These are phyloP conservation scores for Eilema caniola DNA, from an alignment of 2,888 invertebrate species.

Conservation along the genomic window DNA sequence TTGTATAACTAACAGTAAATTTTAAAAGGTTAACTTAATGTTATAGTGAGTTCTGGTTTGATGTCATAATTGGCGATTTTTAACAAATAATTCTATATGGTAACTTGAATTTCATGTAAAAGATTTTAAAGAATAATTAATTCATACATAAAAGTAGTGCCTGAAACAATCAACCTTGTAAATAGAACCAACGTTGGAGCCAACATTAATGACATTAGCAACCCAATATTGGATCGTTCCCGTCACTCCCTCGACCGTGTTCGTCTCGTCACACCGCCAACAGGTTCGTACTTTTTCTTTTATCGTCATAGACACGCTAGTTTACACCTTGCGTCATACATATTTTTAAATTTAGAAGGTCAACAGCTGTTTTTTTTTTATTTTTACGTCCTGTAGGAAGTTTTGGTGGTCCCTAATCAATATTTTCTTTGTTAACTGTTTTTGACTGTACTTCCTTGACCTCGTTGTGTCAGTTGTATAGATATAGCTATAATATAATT, in stretches of 20 bases:
- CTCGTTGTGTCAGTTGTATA: neutral
- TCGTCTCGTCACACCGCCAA: conserved; percentile 72
- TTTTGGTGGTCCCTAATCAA: neutral
- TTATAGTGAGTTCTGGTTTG: neutral
- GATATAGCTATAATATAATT: neutral
- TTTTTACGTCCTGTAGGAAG: neutral
- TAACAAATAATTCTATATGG: neutral
- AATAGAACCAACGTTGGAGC: conserved; percentile 52
- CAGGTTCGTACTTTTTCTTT: conserved; percentile 65
- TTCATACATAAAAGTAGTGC: neutral
- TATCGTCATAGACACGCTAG: conserved; percentile 52
- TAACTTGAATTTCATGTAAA: neutral
- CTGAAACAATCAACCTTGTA: conserved; percentile 26
- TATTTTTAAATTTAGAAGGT: conserved; percentile 25
- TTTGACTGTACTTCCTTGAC: neutral
- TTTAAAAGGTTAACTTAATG: neutral
- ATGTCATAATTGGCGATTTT: neutral
- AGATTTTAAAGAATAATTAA: neutral
- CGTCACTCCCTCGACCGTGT: conserved; percentile 71
- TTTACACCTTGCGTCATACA: conserved; percentile 51
- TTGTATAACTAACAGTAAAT: neutral
- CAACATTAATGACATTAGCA: conserved; percentile 42
- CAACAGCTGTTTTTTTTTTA: conserved; percentile 23
- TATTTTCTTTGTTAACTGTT: neutral
- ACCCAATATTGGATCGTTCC: conserved; percentile 61